Conservation (phyloP, 2,797 vertebrate species). For the Pangasius sanitwongsei region DNA sequence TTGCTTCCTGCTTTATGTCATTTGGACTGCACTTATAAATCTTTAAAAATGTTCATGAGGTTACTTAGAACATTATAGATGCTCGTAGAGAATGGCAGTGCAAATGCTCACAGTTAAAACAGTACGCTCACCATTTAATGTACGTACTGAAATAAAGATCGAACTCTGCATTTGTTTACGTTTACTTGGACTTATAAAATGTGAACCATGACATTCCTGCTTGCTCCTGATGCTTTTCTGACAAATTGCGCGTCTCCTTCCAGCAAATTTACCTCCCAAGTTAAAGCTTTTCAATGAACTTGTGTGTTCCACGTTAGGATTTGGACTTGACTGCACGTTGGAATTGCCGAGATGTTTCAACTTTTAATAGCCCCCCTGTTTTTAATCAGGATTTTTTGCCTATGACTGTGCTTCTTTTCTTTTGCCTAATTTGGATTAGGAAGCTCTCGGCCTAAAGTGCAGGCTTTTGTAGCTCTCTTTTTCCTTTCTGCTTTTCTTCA, state of each 20-base stretch:
- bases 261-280: conserved; percentile 5
- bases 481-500: conserved; percentile 73
- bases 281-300: neutral
- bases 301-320: conserved; percentile 35
- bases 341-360: conserved; percentile 11
- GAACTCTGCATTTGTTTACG: neutral
- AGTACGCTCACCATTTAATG: neutral
- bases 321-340: conserved; percentile 5
- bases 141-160: neutral
- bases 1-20: neutral
- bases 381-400: conserved; percentile 58
- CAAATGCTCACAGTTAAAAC: neutral
- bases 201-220: neutral
- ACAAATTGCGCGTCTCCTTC: conserved; percentile 6
- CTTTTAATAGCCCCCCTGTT: conserved; percentile 18
- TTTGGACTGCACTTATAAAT: neutral
- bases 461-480: conserved; percentile 74
- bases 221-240: conserved; percentile 6
- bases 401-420: conserved; percentile 75
- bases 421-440: conserved; percentile 81
- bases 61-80: neutral
- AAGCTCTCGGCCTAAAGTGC: conserved; percentile 79
- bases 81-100: neutral
- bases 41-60: neutral
- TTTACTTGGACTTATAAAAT: neutral